Evolutionary conservation across 2,888 invertebrate species (phyloP).

Genomic region (Cataglyphis altisquamis): DNA sequence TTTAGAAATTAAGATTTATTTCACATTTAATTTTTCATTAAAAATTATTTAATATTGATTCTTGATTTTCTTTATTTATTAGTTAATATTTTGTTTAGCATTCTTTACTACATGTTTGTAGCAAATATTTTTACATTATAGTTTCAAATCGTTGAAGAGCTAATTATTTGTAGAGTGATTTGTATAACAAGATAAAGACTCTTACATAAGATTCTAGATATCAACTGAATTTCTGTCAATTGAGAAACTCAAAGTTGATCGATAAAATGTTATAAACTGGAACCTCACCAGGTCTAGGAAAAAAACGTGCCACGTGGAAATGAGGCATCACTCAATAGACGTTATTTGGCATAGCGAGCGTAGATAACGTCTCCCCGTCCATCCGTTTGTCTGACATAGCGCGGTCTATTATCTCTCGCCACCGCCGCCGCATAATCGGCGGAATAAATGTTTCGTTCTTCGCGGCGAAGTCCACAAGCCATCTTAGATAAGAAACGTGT

Average conservation of each 20-base stretch:
- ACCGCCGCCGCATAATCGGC: slow-evolving; percentile 29
- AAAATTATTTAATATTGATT: background rate
- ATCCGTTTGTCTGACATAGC: slow-evolving; percentile 16
- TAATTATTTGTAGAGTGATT: background rate
- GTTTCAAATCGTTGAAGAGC: background rate
- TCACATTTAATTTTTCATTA: background rate
- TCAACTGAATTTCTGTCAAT: slow-evolving; percentile 14
- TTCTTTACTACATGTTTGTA: background rate
- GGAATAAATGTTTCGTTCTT: slow-evolving; percentile 49
- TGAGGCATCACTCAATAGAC: background rate
- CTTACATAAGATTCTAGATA: background rate
- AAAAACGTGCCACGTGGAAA: slow-evolving; percentile 15
- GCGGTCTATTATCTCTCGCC: slow-evolving; percentile 32
- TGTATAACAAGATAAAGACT: background rate
- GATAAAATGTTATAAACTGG: background rate
- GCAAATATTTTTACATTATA: background rate
- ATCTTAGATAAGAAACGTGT: slow-evolving; percentile 22
- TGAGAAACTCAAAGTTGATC: slow-evolving; percentile 10
- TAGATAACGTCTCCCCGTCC: slow-evolving; percentile 35
- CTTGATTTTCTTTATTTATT: background rate
- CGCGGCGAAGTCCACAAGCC: slow-evolving; percentile 25
- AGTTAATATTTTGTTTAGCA: background rate
- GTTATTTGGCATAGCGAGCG: slow-evolving; percentile 22
- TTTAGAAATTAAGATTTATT: background rate
- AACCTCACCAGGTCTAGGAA: background rate